These are phyloP conservation scores for Scalopus aquaticus DNA, from an alignment of 2,113 vertebrate species.

Conservation along the genomic window DNA sequence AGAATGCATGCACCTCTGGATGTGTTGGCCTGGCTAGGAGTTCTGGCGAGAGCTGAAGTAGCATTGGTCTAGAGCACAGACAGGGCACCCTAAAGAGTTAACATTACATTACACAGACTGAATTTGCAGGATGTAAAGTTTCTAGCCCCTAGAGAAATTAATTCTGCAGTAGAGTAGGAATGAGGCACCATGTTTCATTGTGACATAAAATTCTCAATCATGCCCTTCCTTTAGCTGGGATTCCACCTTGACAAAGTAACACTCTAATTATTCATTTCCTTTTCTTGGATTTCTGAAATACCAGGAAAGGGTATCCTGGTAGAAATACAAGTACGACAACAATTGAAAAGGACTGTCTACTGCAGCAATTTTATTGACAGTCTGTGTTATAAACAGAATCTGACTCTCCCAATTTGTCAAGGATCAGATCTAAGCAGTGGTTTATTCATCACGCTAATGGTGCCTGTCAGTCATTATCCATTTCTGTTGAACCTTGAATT, in stretches of 20 bases:
- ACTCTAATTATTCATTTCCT: not conserved
- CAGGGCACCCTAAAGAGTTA: not conserved
- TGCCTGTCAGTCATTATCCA: not conserved
- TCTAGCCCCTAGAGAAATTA: not conserved
- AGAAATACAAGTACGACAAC: not conserved
- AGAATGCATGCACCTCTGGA: not conserved
- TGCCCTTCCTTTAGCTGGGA: not conserved
- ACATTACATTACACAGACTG: not conserved
- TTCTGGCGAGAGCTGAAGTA: not conserved
- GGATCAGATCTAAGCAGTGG: not conserved
- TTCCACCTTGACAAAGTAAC: not conserved
- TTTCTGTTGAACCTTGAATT: not conserved
- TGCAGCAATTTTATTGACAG: not conserved
- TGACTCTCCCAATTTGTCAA: not conserved
- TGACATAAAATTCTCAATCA: not conserved
- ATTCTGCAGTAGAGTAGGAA: not conserved
- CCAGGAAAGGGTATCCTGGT: not conserved
- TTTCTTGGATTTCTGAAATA: slow-evolving; percentile 5
- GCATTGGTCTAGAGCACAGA: not conserved
- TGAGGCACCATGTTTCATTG: not conserved
- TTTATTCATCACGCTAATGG: not conserved
- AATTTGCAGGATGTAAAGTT: not conserved
- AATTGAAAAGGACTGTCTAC: not conserved
- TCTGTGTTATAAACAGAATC: not conserved
- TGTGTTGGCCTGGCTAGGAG: not conserved